Evolutionary conservation across 2,113 vertebrate genomes (phyloP).

Genomic region (Centropus unirufus): DNA sequence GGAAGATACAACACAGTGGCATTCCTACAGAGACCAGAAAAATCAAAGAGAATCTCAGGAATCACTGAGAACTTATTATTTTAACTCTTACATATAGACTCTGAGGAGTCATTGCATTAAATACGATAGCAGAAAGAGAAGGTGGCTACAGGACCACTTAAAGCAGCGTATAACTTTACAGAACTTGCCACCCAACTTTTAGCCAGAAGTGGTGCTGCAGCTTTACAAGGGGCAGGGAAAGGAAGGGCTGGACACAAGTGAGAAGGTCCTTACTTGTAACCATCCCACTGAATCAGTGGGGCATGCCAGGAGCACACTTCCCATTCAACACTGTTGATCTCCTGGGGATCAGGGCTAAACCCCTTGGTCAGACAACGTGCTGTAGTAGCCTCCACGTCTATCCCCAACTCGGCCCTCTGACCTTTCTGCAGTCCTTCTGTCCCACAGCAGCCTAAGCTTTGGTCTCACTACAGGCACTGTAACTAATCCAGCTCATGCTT

Average conservation of each 20-base stretch:
- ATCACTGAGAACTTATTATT: not conserved
- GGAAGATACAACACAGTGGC: not conserved
- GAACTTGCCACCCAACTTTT: not conserved
- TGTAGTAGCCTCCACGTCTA: not conserved
- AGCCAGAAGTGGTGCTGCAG: not conserved
- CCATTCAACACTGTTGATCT: not conserved
- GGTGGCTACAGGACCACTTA: not conserved
- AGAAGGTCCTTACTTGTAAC: not conserved
- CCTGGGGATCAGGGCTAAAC: not conserved
- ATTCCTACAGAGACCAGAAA: not conserved
- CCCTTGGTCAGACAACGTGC: accelerated
- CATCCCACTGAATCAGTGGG: not conserved
- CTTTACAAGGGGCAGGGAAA: not conserved
- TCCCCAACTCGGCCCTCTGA: not conserved
- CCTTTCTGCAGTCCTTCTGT: not conserved
- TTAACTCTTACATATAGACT: not conserved
- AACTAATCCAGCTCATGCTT: not conserved
- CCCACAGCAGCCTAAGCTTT: not conserved
- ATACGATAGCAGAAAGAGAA: not conserved
- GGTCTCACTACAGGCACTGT: not conserved
- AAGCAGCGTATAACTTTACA: not conserved
- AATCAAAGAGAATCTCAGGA: not conserved
- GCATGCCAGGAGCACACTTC: not conserved
- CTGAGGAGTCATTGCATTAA: not conserved
- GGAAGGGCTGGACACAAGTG: not conserved